Percentiles rank a stretch among this genome's conserved stretches.
Conservation (phyloP, 2,113 vertebrate genomes). For the Rhipidura dahli region DNA sequence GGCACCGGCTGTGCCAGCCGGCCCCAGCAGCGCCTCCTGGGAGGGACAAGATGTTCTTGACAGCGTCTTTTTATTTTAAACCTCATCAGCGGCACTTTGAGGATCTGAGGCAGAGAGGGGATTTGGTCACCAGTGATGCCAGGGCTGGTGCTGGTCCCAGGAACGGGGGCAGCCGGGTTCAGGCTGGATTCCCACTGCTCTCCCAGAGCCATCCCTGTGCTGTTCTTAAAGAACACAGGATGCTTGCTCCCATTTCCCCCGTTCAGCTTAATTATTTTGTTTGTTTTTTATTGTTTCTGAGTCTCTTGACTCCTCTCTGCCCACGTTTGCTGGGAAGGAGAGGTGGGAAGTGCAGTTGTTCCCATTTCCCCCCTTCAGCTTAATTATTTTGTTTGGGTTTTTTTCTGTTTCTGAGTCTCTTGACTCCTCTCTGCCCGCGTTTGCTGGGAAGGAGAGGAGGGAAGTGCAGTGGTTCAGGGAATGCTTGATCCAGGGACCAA, state of each 20-base stretch:
- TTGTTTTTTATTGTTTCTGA: not conserved
- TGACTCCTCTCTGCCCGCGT: not conserved
- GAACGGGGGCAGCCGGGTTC: rapidly evolving
- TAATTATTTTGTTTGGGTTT: no score
- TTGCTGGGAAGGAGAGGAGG: not conserved
- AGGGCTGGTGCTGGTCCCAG: not conserved
- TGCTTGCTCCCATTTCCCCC: not conserved
- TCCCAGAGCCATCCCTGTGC: not conserved
- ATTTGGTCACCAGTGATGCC: not conserved
- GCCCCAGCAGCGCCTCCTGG: not conserved
- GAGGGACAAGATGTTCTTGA: not conserved
- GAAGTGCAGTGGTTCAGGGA: not conserved
- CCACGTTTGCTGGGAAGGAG: not conserved
- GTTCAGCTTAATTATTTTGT: not conserved
- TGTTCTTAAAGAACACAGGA: not conserved
- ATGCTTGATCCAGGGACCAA: not conserved
- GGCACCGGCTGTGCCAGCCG: not conserved
- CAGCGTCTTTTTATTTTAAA: not conserved
- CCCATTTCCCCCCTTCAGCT: not conserved
- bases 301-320: not conserved
- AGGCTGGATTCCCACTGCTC: not conserved
- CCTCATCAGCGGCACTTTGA: not conserved
- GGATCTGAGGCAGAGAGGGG: not conserved
- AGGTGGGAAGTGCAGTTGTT: not conserved
- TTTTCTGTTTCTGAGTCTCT: not conserved